Evolutionary conservation across 1,140 invertebrate species (phyloP), one percentile per base, ranked within the genome.

Genomic region (Sinella curviseta): DNA sequence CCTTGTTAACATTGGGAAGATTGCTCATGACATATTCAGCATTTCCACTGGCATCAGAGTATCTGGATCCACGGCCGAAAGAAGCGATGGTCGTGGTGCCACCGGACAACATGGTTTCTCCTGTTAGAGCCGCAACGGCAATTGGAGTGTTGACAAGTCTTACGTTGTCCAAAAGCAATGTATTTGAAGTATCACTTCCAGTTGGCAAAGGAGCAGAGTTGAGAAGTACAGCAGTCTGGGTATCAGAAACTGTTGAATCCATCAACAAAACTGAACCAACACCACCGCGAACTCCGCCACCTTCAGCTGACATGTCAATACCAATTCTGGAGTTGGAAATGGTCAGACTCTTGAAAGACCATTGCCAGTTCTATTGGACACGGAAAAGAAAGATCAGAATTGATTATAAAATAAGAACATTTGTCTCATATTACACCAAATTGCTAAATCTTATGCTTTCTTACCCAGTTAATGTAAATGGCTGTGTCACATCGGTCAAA

Each of bases 381-480:
- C 4, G 31, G 12, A 8, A 3, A 2, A 76, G 55, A 60, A 30
- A 67, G 78, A 77, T 80, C 26, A 54, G n/a, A 74, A 57, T 65
- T 80, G n/a, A n/a, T n/a, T n/a, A n/a, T n/a, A n/a, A n/a, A n/a
- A n/a, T 54, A 54, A 48, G 20, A 17, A 8, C 70, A 12, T 3
- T 77, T 4, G 26, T 78, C 30, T 74, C 60, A 74, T 55, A 17
- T 60, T 17, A 26, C 57, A 8, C 57, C 57, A 26, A 60, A 60
- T 70, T 70, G 48, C 74, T n/a, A 57, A 60, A 8, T 57, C 31
- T 24, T 57, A 57, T 60, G 17, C 39, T 30, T 70, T 31, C 65
- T 12, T 80, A 83, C 82, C 82, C 82, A 83, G 35, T 78, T 77
- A 54, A 83, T 83, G 79, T 77, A 83, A 31, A 83, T 80, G n/a